Evolutionary conservation across 2,797 vertebrate species (phyloP), one percentile per base, ranked within the genome.

Genomic region (Psittacula derbiana): DNA sequence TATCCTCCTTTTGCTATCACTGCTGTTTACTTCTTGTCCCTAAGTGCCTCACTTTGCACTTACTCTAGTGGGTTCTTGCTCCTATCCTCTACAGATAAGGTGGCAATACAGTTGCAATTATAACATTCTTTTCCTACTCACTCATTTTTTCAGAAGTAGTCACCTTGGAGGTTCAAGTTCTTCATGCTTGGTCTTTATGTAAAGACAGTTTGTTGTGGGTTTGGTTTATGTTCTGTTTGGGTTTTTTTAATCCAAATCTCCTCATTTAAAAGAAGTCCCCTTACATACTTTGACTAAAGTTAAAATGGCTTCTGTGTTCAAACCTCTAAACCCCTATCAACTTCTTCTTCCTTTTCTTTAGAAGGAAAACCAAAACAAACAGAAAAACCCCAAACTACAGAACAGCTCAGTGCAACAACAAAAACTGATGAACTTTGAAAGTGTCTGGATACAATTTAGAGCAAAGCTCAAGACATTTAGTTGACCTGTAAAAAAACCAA

Each of bases 21-120:
- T 10, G 33, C 57, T 71, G 44, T 88, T 94, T 85, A 85, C 61
- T 93, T 78, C 90, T 95, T 70, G 55, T 76, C 71, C 12, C 0
- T 78, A 95, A 95, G 92, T 89, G 86, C 67, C 52, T 94, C 95
- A 95, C 94, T 97, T 95, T 92, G 90, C 93, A 92, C 90, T 95
- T 90, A 80, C 83, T 94, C 53, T 70, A 38, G 80, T 87, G 78
- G 64, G 49, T 85, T 80, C 74, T 95, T 71, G 31, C 60, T 85
- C 36, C 4, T 82, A 90, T 64, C 86, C 80, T 90, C 71, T 71
- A 62, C 53, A 94, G 96, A 96, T 97, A 96, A 95, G 60, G 87
- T 80, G 28, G 78, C 52, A 90, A 80, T 36, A 82, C 41, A 61
- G 49, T 33, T 90, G 30, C 78, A 80, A 76, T 73, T 85, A 38